A percentile compares a stretch with the other conserved stretches of the same genome.
Conservation (phyloP, 2,113 vertebrate species). For the Acrocephalus arundinaceus region DNA sequence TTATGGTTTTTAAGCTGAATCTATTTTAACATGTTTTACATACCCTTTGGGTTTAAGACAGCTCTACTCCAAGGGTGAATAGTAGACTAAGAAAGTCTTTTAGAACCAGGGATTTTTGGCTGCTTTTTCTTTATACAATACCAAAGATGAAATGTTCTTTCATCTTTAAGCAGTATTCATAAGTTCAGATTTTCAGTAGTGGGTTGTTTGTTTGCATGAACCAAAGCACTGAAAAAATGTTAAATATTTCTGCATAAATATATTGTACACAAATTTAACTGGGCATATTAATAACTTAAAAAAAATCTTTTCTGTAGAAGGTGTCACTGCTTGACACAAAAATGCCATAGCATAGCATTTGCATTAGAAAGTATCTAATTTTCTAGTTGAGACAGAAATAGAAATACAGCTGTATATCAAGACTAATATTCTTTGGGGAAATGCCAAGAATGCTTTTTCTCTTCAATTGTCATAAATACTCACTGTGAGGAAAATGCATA, state of each 20-base stretch:
- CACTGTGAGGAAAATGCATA: neutral
- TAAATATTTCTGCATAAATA: neutral
- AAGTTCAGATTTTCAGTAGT: neutral
- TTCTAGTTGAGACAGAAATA: slow-evolving; percentile 21
- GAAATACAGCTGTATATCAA: slow-evolving; percentile 23
- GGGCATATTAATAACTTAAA: neutral
- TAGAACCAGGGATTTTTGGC: neutral
- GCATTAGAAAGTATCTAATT: neutral
- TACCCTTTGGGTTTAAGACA: neutral
- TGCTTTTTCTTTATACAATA: neutral
- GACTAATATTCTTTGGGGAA: neutral
- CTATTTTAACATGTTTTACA: neutral
- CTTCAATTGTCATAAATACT: neutral
- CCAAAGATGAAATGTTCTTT: neutral
- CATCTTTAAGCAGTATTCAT: neutral
- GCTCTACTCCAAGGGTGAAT: neutral
- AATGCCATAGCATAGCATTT: neutral
- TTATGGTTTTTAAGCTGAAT: neutral
- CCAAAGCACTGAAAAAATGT: neutral
- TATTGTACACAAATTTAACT: neutral
- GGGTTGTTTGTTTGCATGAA: neutral
- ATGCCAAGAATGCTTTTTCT: neutral
- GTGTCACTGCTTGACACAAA: neutral
- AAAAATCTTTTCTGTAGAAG: neutral
- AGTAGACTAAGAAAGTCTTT: neutral